Evolutionary conservation across 1,140 invertebrate genomes (phyloP).

Genomic region (Nebria ingens): DNA sequence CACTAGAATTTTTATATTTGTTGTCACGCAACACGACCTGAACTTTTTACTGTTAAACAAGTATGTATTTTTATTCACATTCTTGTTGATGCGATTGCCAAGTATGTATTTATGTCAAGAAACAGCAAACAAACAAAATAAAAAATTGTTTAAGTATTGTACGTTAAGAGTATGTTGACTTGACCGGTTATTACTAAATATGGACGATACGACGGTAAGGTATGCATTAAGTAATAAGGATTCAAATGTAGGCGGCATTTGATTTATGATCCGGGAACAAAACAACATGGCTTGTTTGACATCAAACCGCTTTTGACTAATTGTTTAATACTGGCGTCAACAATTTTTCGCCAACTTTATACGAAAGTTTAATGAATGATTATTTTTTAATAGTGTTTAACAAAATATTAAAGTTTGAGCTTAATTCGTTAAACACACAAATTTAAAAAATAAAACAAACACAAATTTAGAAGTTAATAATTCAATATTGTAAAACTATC

Average conservation of each 20-base stretch:
- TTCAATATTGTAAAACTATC: too few relatives aligned
- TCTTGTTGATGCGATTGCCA: background rate
- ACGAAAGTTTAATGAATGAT: too few relatives aligned
- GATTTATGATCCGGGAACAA: constrained; percentile 3
- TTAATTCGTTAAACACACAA: too few relatives aligned
- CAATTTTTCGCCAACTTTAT: too few relatives aligned
- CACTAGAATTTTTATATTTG: background rate
- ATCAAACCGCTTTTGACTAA: background rate
- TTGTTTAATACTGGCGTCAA: constrained; percentile 4
- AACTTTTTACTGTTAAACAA: background rate
- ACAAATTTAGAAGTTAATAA: too few relatives aligned
- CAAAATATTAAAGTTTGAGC: too few relatives aligned
- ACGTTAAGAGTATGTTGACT: background rate
- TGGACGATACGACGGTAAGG: background rate
- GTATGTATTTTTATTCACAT: constrained; percentile 1
- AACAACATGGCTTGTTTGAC: background rate
- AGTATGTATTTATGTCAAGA: too few relatives aligned
- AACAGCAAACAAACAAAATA: background rate
- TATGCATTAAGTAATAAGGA: constrained; percentile 6
- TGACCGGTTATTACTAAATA: background rate
- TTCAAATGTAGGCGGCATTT: constrained; percentile 1
- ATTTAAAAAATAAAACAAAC: too few relatives aligned
- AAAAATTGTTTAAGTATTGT: background rate
- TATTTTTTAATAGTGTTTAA: too few relatives aligned
- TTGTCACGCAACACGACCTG: background rate